Evolutionary conservation across 2,797 vertebrate genomes (phyloP).

Genomic region (Takifugu ocellatus): DNA sequence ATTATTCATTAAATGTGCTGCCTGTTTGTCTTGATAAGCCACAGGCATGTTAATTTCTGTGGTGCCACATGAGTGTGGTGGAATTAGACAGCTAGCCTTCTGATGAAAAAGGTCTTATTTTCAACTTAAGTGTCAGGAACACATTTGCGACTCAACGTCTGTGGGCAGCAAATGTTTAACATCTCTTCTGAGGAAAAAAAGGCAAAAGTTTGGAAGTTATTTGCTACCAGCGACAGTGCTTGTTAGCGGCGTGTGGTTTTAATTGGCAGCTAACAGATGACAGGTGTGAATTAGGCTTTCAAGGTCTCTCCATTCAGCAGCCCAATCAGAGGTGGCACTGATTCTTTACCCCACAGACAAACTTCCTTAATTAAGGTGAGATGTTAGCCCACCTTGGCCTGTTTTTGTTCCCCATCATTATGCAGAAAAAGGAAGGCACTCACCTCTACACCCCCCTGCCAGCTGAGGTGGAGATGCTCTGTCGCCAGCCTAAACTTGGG

Average conservation of each 20-base stretch:
- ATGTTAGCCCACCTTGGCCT: slow-evolving; percentile 7
- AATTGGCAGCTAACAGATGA: slow-evolving; percentile 62
- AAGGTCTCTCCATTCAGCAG: slow-evolving; percentile 47
- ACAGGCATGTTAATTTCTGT: slow-evolving; percentile 45
- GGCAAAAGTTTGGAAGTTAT: slow-evolving; percentile 50
- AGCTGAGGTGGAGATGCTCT: slow-evolving; percentile 41
- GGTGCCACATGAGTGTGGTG: slow-evolving; percentile 39
- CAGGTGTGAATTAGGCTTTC: slow-evolving; percentile 74
- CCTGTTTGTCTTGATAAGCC: slow-evolving; percentile 66
- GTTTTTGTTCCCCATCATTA: slow-evolving; percentile 24
- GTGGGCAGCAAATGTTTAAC: no score
- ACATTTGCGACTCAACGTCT: not conserved
- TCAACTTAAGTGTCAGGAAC: slow-evolving; percentile 25
- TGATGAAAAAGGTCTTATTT: slow-evolving; percentile 40
- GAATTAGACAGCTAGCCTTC: slow-evolving; percentile 41
- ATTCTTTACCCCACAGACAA: slow-evolving; percentile 27
- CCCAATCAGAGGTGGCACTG: slow-evolving; percentile 66
- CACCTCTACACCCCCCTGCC: slow-evolving; percentile 28
- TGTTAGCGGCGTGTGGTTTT: slow-evolving; percentile 54
- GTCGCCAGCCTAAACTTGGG: slow-evolving; percentile 40
- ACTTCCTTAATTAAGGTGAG: slow-evolving; percentile 49
- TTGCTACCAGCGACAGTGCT: slow-evolving; percentile 50
- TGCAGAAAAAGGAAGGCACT: slow-evolving; percentile 21
- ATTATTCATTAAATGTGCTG: slow-evolving; percentile 68
- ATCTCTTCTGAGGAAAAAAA: slow-evolving; percentile 9